Conservation (phyloP, 2,113 vertebrate species). For the Taurulus bubalis region DNA sequence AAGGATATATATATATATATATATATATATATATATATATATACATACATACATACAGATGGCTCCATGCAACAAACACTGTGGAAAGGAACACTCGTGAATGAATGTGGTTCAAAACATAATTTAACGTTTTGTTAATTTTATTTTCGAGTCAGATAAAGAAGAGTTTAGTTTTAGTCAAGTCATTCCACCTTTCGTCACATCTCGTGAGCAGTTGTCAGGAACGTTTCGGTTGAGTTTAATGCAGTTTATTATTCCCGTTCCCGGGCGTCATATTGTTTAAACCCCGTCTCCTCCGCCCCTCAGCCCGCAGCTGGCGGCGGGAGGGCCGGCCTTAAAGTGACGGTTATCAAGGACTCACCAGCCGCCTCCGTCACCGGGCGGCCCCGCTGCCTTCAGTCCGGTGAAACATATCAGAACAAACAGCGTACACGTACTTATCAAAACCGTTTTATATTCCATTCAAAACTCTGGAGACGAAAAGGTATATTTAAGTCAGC, state of each 20-base stretch:
- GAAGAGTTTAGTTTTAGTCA: neutral
- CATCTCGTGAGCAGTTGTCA: neutral
- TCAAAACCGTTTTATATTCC: neutral
- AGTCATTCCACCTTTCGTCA: neutral
- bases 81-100: neutral
- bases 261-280: neutral
- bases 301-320: too few relatives aligned
- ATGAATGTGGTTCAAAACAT: neutral
- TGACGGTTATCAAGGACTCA: constrained; percentile 42
- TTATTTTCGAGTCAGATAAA: neutral
- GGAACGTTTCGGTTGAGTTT: neutral
- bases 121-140: neutral
- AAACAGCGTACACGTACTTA: rapidly evolving
- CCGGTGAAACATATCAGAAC: neutral
- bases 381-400: constrained; percentile 5
- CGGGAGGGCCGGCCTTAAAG: too few relatives aligned
- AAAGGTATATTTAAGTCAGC: rapidly evolving
- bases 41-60: too few relatives aligned
- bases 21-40: too few relatives aligned
- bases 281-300: neutral
- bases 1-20: too few relatives aligned
- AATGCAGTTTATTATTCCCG: neutral
- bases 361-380: constrained; percentile 61
- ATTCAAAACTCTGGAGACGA: neutral
- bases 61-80: too few relatives aligned